Evolutionary conservation across 1,140 invertebrate genomes (phyloP), one percentile per base, ranked within the genome.

Genomic region (Zaprionus africanus): DNA sequence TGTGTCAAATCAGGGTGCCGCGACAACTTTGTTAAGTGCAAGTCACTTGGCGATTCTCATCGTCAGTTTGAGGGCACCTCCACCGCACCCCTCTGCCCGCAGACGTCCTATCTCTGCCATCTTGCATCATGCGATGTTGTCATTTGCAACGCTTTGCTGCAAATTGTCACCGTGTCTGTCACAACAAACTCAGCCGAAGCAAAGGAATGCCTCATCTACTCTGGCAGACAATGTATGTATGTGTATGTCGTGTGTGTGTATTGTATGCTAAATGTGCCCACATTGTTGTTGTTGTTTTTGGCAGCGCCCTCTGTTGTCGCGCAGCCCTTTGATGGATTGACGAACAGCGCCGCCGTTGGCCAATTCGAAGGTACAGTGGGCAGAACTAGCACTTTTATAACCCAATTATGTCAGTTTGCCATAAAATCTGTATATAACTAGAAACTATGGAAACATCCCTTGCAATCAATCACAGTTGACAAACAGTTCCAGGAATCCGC

Each of bases 131-230:
- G 7, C 38, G 24, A 69, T 57, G 58, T 68, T 74, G 72, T 69
- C 57, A 56, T 41, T 53, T 63, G 72, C 66, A 63, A 70, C 66
- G 72, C 66, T 41, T 38, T 69, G 72, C 66, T 69, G 72, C 72
- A 69, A 75, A 69, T 75, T 75, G 72, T 75, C 72, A 68, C 58
- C 71, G 71, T 63, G 66, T 63, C 72, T 63, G 72, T 75, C 71
- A 74, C 65, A 74, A 61, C 71, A 74, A 34, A 28, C 36, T 36
- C 71, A 51, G 62, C 28, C 36, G 19, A 54, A 24, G n/a, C 53
- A n/a, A 58, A 59, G 41, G 43, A 54, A 70, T 63, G 66, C 15
- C 51, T 43, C 66, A 69, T 75, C 69, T 75, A 54, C 19, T 12
- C 17, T 5, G 13, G 12, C n/a, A 13, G 28, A 62, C 17, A 22